These are phyloP conservation scores for Myxocyprinus asiaticus DNA, from an alignment of 2,113 vertebrate species.

Conservation along the genomic window DNA sequence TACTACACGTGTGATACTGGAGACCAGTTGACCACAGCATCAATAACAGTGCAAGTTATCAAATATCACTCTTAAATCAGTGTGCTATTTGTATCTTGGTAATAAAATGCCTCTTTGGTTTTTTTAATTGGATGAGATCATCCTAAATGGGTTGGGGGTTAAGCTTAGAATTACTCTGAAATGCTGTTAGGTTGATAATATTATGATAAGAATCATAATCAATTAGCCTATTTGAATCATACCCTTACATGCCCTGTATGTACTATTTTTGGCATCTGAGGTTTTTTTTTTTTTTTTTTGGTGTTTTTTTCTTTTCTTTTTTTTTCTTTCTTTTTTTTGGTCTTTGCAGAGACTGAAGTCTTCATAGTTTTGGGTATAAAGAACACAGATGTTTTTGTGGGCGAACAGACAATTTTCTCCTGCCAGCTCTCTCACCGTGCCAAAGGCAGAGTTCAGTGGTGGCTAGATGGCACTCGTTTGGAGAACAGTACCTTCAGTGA, in stretches of 20 bases:
- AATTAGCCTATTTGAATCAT: too few relatives aligned
- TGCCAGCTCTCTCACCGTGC: slow-evolving; percentile 83
- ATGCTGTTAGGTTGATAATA: too few relatives aligned
- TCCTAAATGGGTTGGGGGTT: too few relatives aligned
- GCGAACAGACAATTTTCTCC: slow-evolving; percentile 90
- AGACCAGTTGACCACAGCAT: slow-evolving; percentile 83
- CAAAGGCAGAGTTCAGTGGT: slow-evolving; percentile 81
- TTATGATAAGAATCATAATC: too few relatives aligned
- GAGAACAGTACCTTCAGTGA: slow-evolving; percentile 82
- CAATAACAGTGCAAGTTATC: slow-evolving; percentile 86
- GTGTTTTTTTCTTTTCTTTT: too few relatives aligned
- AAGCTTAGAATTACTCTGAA: too few relatives aligned
- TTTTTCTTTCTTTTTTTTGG: too few relatives aligned
- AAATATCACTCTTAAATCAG: background rate
- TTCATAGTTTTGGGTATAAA: slow-evolving; percentile 89
- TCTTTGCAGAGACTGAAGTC: slow-evolving; percentile 84
- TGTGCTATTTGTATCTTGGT: background rate
- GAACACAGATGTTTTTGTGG: slow-evolving; percentile 92
- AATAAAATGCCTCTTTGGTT: too few relatives aligned
- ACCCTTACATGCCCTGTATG: too few relatives aligned
- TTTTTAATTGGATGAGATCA: too few relatives aligned
- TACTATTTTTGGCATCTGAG: too few relatives aligned
- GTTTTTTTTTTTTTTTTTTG: too few relatives aligned
- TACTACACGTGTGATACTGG: slow-evolving; percentile 87
- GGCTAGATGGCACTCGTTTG: slow-evolving; percentile 88